Evolutionary conservation across 2,113 vertebrate species (phyloP).

Genomic region (Montifringilla adamsi): DNA sequence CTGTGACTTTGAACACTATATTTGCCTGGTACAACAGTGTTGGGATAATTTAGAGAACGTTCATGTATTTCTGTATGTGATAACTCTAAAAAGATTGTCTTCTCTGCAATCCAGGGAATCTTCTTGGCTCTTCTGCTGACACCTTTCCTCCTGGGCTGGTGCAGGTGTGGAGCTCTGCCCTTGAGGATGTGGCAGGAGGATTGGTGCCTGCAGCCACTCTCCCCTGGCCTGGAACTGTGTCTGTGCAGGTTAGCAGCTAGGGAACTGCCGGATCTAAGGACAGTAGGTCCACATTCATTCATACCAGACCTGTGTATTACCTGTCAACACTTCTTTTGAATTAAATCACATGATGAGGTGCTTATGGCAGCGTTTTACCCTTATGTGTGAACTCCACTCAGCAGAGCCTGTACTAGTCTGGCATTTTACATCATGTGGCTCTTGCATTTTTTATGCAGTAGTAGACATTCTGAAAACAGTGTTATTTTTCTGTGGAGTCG

Average conservation of each 20-base stretch:
- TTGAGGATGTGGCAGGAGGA: not conserved
- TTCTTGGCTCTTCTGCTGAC: not conserved
- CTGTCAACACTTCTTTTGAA: not conserved
- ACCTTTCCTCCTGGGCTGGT: not conserved
- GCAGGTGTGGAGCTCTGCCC: not conserved
- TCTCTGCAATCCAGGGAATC: not conserved
- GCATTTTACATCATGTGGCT: not conserved
- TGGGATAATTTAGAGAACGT: not conserved
- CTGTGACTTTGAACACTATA: not conserved
- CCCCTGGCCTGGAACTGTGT: not conserved
- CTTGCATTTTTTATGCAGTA: not conserved
- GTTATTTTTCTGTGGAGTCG: not conserved
- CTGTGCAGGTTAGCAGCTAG: not conserved
- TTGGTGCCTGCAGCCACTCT: rapidly evolving
- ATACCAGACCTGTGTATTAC: rapidly evolving
- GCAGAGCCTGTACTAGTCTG: not conserved
- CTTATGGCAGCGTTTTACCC: not conserved
- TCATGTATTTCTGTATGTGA: rapidly evolving
- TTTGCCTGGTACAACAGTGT: not conserved
- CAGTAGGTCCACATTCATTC: not conserved
- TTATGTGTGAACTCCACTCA: not conserved
- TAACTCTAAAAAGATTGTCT: not conserved
- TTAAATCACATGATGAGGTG: not conserved
- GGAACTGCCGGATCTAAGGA: not conserved
- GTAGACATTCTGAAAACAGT: not conserved